phyloP scores from a whole-genome alignment of 2,113 vertebrate genomes.

The Sebastes schlegelii region DNA sequence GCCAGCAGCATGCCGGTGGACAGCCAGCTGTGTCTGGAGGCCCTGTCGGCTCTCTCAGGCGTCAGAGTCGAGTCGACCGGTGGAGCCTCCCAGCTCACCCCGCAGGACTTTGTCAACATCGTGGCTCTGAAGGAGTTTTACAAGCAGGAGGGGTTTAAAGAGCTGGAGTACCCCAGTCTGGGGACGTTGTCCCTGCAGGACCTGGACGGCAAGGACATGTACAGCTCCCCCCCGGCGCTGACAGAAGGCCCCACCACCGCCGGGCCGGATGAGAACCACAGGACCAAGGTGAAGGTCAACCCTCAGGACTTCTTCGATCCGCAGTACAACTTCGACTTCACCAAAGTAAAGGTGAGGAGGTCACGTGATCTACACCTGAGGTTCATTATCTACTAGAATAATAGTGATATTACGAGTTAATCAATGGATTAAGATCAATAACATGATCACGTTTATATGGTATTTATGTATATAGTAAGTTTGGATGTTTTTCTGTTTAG shows the following conservation, averaged over 20 bases:
- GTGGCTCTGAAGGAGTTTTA: constrained; percentile 70
- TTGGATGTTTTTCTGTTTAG: not conserved
- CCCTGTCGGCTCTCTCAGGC: constrained; percentile 62
- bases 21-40: constrained; percentile 47
- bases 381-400: not conserved
- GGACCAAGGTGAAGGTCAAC: constrained; percentile 38
- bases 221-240: constrained; percentile 44
- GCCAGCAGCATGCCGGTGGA: constrained; percentile 36
- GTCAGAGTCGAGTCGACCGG: constrained; percentile 29
- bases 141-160: constrained; percentile 62
- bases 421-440: not conserved
- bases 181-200: constrained; percentile 65
- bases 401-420: not conserved
- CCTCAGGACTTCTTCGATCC: constrained; percentile 60
- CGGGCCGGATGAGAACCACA: not conserved
- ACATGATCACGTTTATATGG: not conserved
- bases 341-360: constrained; percentile 52
- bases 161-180: constrained; percentile 69
- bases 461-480: too few species aligned
- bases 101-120: constrained; percentile 74
- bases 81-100: constrained; percentile 15
- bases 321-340: constrained; percentile 71
- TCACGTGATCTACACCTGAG: too few species aligned
- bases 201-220: constrained; percentile 30
- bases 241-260: not conserved